These are phyloP conservation scores for Tachysurus vachellii DNA, from an alignment of 2,113 vertebrate species.

Conservation along the genomic window DNA sequence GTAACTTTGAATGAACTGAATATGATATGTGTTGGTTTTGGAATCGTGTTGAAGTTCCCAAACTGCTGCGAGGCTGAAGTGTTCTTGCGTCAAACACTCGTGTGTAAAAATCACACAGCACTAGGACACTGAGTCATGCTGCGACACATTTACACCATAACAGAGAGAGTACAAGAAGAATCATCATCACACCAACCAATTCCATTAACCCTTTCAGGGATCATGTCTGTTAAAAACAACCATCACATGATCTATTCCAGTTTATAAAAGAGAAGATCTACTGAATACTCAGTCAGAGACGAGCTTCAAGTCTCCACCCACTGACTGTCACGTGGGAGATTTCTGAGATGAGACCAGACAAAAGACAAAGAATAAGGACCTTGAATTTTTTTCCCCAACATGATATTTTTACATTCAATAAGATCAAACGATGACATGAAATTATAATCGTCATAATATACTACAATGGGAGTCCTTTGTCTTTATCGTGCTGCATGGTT, in stretches of 20 bases:
- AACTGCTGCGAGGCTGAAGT: neutral
- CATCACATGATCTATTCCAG: neutral
- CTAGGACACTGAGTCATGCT: constrained; percentile 18
- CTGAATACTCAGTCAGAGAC: neutral
- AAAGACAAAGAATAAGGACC: neutral
- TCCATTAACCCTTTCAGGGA: neutral
- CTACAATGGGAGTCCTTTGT: neutral
- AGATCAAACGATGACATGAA: neutral
- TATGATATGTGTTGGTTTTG: no score
- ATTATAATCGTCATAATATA: neutral
- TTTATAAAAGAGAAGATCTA: neutral
- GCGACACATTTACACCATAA: neutral
- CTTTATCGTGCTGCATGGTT: neutral
- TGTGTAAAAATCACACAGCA: neutral
- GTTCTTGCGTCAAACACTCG: neutral
- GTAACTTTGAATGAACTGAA: neutral
- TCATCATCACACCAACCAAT: neutral
- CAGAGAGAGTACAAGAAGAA: neutral
- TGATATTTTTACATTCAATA: neutral
- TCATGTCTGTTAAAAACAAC: neutral
- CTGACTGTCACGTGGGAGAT: constrained; percentile 3
- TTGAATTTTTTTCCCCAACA: neutral
- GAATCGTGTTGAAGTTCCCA: neutral
- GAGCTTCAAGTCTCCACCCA: neutral
- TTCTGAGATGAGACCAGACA: neutral